These are phyloP conservation scores for Melinopterus prodromus DNA, from an alignment of 2,888 invertebrate species.

Conservation along the genomic window DNA sequence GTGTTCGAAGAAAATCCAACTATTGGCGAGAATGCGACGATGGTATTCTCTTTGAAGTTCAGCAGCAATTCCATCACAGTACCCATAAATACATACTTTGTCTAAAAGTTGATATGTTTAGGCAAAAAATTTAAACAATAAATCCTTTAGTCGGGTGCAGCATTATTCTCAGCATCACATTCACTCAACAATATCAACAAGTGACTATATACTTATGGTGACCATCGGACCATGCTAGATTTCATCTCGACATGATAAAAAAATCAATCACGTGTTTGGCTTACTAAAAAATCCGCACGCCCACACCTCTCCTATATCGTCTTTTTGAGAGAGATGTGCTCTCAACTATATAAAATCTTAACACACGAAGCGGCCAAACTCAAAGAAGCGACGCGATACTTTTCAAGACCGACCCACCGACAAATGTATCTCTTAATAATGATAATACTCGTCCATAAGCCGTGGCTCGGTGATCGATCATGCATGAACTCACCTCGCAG, in stretches of 20 bases:
- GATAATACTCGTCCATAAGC: background rate
- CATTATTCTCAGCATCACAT: no score
- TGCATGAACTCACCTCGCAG: background rate
- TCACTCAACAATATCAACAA: background rate
- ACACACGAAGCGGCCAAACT: background rate
- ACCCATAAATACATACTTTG: no score
- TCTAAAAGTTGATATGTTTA: no score
- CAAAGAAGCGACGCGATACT: background rate
- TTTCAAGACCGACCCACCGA: background rate
- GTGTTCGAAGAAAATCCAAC: no score
- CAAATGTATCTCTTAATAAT: constrained; percentile 4
- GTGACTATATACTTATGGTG: background rate
- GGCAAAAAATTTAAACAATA: no score
- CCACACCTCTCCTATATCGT: background rate
- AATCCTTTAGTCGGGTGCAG: no score
- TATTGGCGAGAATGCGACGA: no score
- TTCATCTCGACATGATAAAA: background rate
- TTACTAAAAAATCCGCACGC: background rate
- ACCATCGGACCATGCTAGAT: background rate
- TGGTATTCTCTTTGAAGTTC: no score
- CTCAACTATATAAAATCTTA: background rate
- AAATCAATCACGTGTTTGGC: background rate
- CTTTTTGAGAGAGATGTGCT: background rate
- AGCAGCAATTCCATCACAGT: no score
- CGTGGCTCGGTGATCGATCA: background rate